phyloP scores from a whole-genome alignment of 1,140 invertebrate species.

The Fopius arisanus region DNA sequence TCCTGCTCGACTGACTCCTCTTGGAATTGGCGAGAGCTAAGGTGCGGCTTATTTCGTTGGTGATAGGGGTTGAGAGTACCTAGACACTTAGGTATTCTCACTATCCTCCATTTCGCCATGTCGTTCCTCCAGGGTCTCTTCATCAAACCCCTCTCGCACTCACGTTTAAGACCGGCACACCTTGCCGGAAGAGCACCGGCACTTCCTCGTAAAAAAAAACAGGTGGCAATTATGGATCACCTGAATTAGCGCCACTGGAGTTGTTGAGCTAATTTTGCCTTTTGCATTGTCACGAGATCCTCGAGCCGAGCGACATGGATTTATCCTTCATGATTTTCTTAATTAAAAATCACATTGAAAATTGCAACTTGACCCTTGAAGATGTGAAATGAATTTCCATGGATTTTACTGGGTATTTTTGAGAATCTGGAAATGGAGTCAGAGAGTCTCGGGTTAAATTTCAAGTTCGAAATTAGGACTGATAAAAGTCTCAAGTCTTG shows the following conservation, averaged over 20 bases:
- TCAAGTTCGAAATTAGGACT: too few relatives aligned
- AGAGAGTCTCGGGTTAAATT: too few relatives aligned
- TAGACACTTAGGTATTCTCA: constrained; percentile 3
- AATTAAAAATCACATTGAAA: too few relatives aligned
- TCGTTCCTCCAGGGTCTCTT: neutral
- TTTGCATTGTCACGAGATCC: neutral
- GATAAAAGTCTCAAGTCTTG: too few relatives aligned
- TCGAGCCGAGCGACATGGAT: neutral
- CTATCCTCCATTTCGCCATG: neutral
- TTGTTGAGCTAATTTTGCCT: neutral
- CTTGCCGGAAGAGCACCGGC: constrained; percentile 16
- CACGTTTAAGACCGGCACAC: neutral
- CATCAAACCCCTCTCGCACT: neutral
- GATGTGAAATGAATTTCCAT: too few relatives aligned
- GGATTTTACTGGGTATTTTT: too few relatives aligned
- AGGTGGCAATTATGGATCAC: constrained; percentile 31
- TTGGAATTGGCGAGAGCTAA: neutral
- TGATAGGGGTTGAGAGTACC: neutral
- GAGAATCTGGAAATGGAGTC: too few relatives aligned
- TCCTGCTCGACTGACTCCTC: neutral
- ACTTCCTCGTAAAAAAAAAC: constrained; percentile 9
- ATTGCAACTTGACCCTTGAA: too few relatives aligned
- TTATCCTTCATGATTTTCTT: neutral
- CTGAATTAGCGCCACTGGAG: constrained; percentile 14
- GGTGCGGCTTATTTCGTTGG: constrained; percentile 3